Evolutionary conservation across 2,113 vertebrate species (phyloP).

Genomic region (Platichthys flesus): DNA sequence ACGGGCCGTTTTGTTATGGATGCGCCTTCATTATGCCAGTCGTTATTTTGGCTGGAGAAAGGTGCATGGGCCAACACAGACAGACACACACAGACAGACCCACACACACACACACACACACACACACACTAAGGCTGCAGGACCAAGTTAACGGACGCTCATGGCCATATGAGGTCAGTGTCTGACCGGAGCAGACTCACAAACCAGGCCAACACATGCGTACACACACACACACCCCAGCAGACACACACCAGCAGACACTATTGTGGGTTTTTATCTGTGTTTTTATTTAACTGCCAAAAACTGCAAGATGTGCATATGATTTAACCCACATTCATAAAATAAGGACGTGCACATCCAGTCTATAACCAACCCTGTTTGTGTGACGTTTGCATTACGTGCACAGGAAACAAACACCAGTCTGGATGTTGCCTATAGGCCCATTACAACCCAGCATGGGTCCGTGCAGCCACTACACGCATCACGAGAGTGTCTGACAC

Average conservation of each 20-base stretch:
- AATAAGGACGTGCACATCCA: background rate
- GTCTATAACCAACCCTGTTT: background rate
- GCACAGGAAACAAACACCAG: background rate
- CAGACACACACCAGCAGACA: conserved; percentile 29
- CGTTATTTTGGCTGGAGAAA: conserved; percentile 67
- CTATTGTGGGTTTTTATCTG: background rate
- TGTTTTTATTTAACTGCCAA: background rate
- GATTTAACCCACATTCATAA: background rate
- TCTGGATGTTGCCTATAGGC: conserved; percentile 2
- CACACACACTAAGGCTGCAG: conserved; percentile 8
- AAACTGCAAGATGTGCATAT: background rate
- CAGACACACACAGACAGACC: background rate
- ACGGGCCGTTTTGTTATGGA: conserved; percentile 60
- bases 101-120: conserved; percentile 9
- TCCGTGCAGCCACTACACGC: conserved; percentile 27
- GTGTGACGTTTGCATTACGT: too few relatives aligned
- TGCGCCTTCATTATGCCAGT: conserved; percentile 63
- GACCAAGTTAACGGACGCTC: conserved; percentile 73
- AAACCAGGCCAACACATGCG: conserved; percentile 72
- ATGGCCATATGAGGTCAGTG: conserved; percentile 66
- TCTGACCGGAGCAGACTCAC: conserved; percentile 58
- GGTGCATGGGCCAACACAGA: conserved; percentile 34
- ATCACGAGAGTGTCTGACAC: conserved; percentile 44
- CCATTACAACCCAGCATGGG: conserved; percentile 15
- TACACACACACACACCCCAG: conserved; percentile 4